phyloP scores from a whole-genome alignment of 2,888 invertebrate species.

The Gandaritis pyraliata region DNA sequence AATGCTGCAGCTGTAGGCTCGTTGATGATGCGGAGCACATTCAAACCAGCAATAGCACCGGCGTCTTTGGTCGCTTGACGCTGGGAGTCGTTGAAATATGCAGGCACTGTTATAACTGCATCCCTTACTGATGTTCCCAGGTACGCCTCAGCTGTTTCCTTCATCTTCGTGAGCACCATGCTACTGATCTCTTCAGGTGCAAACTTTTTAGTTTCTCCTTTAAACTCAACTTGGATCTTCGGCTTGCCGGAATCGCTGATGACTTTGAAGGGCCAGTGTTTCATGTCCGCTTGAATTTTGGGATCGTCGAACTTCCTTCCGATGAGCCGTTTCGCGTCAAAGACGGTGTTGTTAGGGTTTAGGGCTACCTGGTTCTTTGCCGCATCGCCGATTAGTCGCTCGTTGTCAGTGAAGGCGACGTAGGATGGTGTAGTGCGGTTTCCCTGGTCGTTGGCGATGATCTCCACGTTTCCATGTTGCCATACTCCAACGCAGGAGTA shows the following conservation, averaged over 20 bases:
- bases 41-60: conserved; percentile 92
- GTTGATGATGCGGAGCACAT: conserved; percentile 94
- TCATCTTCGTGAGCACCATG: conserved; percentile 93
- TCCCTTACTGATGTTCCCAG: conserved; percentile 87
- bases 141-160: conserved; percentile 89
- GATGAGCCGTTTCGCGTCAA: conserved; percentile 91
- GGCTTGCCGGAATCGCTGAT: conserved; percentile 87
- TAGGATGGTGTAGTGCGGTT: conserved; percentile 90
- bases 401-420: conserved; percentile 89
- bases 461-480: conserved; percentile 89
- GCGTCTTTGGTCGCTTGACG: conserved; percentile 94
- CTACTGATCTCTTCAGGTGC: conserved; percentile 89
- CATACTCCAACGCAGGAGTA: conserved; percentile 83
- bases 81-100: conserved; percentile 91
- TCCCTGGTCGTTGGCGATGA: conserved; percentile 88
- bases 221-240: conserved; percentile 87
- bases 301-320: conserved; percentile 90
- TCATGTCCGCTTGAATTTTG: conserved; percentile 91
- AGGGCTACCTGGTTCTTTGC: conserved; percentile 89
- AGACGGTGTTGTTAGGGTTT: conserved; percentile 90
- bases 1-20: conserved; percentile 95
- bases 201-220: conserved; percentile 86
- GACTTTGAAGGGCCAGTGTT: conserved; percentile 93
- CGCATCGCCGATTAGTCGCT: conserved; percentile 88
- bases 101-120: conserved; percentile 92